phyloP scores from a whole-genome alignment of 2,113 vertebrate genomes.

The Kryptolebias marmoratus region DNA sequence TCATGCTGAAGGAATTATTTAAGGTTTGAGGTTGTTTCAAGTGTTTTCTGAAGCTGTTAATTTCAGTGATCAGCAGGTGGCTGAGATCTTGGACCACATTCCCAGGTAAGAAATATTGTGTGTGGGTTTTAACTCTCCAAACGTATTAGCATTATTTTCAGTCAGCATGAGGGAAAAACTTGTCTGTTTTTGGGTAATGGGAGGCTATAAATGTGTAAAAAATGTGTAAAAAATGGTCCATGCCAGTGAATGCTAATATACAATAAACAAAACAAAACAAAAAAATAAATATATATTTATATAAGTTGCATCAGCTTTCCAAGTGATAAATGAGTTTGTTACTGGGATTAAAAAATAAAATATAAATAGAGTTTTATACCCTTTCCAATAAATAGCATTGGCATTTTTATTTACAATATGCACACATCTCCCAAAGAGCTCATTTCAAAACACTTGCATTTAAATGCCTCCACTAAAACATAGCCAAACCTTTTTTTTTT shows the following conservation, averaged over 20 bases:
- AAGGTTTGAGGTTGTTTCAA: slow-evolving; percentile 61
- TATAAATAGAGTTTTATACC: slow-evolving; percentile 88
- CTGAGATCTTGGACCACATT: slow-evolving; percentile 52
- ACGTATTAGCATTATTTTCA: slow-evolving; percentile 45
- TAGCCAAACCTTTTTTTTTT: slow-evolving; percentile 11
- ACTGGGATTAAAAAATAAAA: slow-evolving; percentile 73
- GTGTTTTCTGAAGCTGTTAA: slow-evolving; percentile 36
- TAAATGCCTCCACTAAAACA: slow-evolving; percentile 41
- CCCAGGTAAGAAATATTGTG: slow-evolving; percentile 52
- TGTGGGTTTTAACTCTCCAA: slow-evolving; percentile 51
- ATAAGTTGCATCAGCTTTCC: slow-evolving; percentile 64
- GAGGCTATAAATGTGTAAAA: slow-evolving; percentile 17
- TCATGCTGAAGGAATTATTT: slow-evolving; percentile 59
- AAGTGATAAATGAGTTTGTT: slow-evolving; percentile 70
- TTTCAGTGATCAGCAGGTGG: slow-evolving; percentile 60
- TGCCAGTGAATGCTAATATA: slow-evolving; percentile 46
- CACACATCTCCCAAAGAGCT: slow-evolving; percentile 77
- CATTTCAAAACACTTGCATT: slow-evolving; percentile 38
- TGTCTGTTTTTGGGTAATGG: slow-evolving; percentile 25
- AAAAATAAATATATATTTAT: slow-evolving; percentile 80
- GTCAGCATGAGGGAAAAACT: slow-evolving; percentile 24
- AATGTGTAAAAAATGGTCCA: slow-evolving; percentile 38
- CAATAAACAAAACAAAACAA: slow-evolving; percentile 50
- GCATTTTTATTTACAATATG: slow-evolving; percentile 91
- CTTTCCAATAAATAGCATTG: slow-evolving; percentile 92